Conservation (phyloP, 2,797 vertebrate species). For the Sebastes aleutianus region DNA sequence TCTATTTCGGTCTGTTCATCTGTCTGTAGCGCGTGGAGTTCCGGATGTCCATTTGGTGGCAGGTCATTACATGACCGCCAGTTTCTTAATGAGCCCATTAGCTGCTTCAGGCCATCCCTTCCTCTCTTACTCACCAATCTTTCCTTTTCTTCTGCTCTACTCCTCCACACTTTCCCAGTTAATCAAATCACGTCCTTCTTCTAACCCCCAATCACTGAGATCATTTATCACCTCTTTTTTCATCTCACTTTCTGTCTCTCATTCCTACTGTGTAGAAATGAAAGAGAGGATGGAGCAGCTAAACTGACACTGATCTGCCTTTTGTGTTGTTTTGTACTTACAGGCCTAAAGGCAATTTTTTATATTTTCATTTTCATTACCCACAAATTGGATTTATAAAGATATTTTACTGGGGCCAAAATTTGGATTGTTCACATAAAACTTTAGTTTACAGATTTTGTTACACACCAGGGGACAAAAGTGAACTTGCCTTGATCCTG, state of each 20-base stretch:
- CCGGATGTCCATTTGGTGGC: conserved; percentile 42
- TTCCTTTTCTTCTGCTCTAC: conserved; percentile 7
- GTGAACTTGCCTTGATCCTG: too few relatives aligned
- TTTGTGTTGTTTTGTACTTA: too few relatives aligned
- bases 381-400: background rate
- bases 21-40: conserved; percentile 2
- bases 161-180: conserved; percentile 42
- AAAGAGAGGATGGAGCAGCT: background rate
- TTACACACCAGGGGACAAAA: too few relatives aligned
- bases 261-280: background rate
- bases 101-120: conserved; percentile 25
- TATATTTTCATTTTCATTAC: background rate
- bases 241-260: background rate
- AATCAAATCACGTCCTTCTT: conserved; percentile 24
- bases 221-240: conserved; percentile 24
- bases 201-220: conserved; percentile 10
- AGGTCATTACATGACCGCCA: conserved; percentile 60
- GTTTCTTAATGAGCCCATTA: conserved; percentile 70
- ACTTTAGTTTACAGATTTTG: too few relatives aligned
- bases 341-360: background rate
- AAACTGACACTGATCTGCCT: background rate
- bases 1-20: conserved; percentile 47
- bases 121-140: conserved; percentile 6
- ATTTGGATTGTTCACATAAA: too few relatives aligned
- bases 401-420: background rate